phyloP scores from a whole-genome alignment of 2,113 vertebrate species.

The Gallinago jamesoni region DNA sequence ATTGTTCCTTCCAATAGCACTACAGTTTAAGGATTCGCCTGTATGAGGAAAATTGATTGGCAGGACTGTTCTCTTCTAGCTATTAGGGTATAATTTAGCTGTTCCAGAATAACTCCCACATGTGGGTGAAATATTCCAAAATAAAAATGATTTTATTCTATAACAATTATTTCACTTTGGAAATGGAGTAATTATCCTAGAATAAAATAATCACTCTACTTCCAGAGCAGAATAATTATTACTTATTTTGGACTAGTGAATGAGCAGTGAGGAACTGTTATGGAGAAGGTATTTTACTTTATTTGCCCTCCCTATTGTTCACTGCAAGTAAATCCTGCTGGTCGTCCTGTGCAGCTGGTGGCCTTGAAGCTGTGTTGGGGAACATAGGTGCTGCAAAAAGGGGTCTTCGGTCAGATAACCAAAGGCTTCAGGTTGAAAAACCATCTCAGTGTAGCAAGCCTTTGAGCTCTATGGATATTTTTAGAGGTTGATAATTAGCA shows the following conservation, averaged over 20 bases:
- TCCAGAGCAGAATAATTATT: constrained; percentile 47
- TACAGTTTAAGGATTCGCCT: not conserved
- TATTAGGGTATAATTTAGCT: constrained; percentile 64
- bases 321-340: not conserved
- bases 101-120: constrained; percentile 63
- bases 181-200: constrained; percentile 63
- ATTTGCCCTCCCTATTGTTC: not conserved
- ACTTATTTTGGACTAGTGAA: constrained; percentile 46
- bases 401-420: not conserved
- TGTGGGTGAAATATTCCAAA: constrained; percentile 61
- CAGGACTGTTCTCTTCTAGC: constrained; percentile 44
- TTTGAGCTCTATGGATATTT: not conserved
- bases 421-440: not conserved
- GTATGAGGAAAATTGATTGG: constrained; percentile 53
- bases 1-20: not conserved
- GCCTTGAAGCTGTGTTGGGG: not conserved
- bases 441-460: not conserved
- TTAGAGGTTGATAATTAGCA: not conserved
- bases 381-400: not conserved
- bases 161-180: constrained; percentile 61
- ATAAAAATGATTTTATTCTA: constrained; percentile 63
- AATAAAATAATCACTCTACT: constrained; percentile 59
- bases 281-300: not conserved
- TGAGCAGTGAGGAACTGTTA: not conserved
- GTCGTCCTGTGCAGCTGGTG: not conserved